phyloP scores from a whole-genome alignment of 1,140 invertebrate genomes.

The Fopius arisanus region DNA sequence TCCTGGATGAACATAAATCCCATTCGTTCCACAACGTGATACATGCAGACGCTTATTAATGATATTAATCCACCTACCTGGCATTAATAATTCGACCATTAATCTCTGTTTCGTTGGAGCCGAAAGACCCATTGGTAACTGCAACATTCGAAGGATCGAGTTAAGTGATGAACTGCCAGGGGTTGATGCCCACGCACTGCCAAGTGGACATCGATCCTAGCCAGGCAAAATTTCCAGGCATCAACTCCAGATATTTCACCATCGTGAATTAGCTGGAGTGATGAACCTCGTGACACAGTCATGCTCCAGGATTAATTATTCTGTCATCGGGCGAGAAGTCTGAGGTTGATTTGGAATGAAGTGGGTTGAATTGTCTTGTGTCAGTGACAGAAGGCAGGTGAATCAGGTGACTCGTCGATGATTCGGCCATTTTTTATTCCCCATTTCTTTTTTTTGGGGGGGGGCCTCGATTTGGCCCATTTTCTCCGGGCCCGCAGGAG shows the following conservation, averaged over 20 bases:
- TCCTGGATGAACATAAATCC: slow-evolving; percentile 17
- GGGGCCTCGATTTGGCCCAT: slow-evolving; percentile 25
- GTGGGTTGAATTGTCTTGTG: slow-evolving; percentile 10
- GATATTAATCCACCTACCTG: slow-evolving; percentile 47
- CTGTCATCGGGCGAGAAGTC: not conserved
- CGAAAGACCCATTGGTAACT: not conserved
- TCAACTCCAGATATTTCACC: not conserved
- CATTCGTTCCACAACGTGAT: slow-evolving; percentile 26
- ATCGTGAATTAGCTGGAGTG: not conserved
- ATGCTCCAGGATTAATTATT: not conserved
- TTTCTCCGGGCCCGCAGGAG: slow-evolving; percentile 25
- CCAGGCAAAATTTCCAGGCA: not conserved
- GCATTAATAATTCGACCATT: slow-evolving; percentile 50
- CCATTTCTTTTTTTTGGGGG: slow-evolving; percentile 20
- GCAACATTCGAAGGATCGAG: slow-evolving; percentile 42
- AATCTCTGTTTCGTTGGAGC: slow-evolving; percentile 31
- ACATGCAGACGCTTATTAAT: slow-evolving; percentile 45
- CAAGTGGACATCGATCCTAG: not conserved
- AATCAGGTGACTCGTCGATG: slow-evolving; percentile 37
- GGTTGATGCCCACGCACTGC: slow-evolving; percentile 9
- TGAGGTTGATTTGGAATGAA: not conserved
- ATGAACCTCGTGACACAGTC: not conserved
- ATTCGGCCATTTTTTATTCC: slow-evolving; percentile 22
- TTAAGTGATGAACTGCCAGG: slow-evolving; percentile 50
- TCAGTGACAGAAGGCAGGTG: slow-evolving; percentile 38